Percentiles rank a stretch among this genome's conserved stretches.
Conservation (phyloP, 2,797 vertebrate species). For the Urocyon cinereoargenteus region DNA sequence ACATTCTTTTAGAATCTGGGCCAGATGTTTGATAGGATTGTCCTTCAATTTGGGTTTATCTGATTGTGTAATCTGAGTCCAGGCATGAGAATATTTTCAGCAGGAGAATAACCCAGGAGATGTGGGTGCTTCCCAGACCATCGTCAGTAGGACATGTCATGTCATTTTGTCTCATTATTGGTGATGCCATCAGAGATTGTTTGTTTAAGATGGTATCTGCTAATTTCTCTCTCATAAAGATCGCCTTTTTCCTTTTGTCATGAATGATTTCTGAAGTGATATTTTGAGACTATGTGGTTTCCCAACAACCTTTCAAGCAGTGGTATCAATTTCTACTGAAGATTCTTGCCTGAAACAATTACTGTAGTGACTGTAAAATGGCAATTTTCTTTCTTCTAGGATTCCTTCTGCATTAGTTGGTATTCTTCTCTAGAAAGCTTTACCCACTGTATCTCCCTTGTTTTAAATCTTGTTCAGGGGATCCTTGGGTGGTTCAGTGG, state of each 20-base stretch:
- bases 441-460: neutral
- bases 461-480: neutral
- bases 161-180: neutral
- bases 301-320: neutral
- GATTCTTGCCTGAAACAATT: neutral
- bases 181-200: no score
- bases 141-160: rapidly evolving
- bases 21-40: neutral
- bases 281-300: neutral
- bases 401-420: neutral
- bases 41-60: neutral
- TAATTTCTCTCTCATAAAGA: neutral
- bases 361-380: neutral
- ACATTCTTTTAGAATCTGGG: neutral
- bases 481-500: no score
- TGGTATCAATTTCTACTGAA: neutral
- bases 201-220: no score
- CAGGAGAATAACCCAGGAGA: neutral
- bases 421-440: neutral
- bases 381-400: slow-evolving; percentile 10
- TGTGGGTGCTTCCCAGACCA: neutral
- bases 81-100: neutral
- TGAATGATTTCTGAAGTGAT: neutral
- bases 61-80: neutral
- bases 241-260: neutral